These are phyloP conservation scores for Bufo bufo DNA, from an alignment of 2,113 vertebrate genomes.

Conservation along the genomic window DNA sequence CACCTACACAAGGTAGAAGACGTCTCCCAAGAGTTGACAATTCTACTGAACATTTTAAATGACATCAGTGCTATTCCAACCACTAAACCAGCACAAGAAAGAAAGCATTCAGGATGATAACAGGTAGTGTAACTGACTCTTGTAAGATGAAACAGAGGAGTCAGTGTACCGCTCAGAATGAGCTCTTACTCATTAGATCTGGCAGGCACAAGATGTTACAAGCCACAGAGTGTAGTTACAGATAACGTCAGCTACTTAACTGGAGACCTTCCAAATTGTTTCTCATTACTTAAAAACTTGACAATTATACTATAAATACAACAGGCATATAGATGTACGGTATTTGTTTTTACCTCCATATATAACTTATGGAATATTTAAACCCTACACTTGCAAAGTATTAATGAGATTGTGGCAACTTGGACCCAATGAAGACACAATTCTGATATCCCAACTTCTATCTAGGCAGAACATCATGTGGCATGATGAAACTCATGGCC, in stretches of 20 bases:
- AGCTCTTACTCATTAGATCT: conserved; percentile 19
- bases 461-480: too few relatives aligned
- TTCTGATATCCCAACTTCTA: neutral
- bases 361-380: neutral
- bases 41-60: conserved; percentile 16
- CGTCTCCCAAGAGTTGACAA: neutral
- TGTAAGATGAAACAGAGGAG: conserved; percentile 11
- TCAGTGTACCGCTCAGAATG: neutral
- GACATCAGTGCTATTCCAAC: conserved; percentile 21
- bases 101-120: conserved; percentile 30
- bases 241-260: conserved; percentile 41
- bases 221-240: conserved; percentile 27
- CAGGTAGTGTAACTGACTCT: conserved; percentile 13
- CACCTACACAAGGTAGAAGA: conserved; percentile 28
- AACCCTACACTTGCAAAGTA: neutral
- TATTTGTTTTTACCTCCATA: neutral
- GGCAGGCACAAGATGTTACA: conserved; percentile 25
- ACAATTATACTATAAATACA: neutral
- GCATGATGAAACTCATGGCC: too few relatives aligned
- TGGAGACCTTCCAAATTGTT: conserved; percentile 9
- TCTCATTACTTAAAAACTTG: neutral
- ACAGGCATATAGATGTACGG: neutral
- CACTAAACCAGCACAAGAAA: conserved; percentile 34
- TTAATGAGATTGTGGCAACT: neutral
- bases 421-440: neutral